Base-by-base conservation (phyloP, 2,797 vertebrate species). In the Lagorchestes hirsutus region DNA sequence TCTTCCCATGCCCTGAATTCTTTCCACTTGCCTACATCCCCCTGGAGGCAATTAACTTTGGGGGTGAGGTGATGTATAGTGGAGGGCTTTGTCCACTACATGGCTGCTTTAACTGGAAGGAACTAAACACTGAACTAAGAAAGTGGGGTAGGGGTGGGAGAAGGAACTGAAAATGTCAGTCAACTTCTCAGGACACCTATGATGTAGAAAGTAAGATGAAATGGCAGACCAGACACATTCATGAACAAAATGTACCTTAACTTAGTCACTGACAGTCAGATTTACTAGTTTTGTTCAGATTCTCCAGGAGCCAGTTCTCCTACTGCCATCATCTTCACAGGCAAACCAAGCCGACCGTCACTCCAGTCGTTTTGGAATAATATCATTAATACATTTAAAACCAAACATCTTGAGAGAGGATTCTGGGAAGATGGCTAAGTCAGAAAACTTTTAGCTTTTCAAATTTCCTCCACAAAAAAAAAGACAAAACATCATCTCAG, bases 81-180 rank as follows among this genome's bases (percentile, higher is more conserved):
- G 22, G 74, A 87, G 9, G 22, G 40, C 3, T 87, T 46, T 87
- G 11, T 50, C 8, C 13, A 46, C 50, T 87, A 87, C 9, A 46
- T 46, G 9, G 2, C 40, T 50, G 9, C 22, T 8, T 87, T 87
- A 27, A 9, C 82, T 95, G 6, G 94, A 93, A 94, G 74, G 1
- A 91, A 82, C 40, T 93, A 94, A 96, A 55, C 67, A 59, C 56
- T 62, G 54, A 95, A 93, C 13, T 96, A 95, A 31, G 27, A 95
- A 93, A 92, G 57, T 90, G 40, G 90, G 50, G 56, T 95, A 94
- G 59, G 56, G 92, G 93, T 93, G 87, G 16, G 10, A 18, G 67
- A 96, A 96, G 27, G 90, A 96, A 96, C 22, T 94, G 92, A 96
- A 97, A 96, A 90, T 59, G 91, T 90, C 55, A 94, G 55, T 90